phyloP scores from a whole-genome alignment of 2,113 vertebrate genomes.

The Clarias macrocephalus region DNA sequence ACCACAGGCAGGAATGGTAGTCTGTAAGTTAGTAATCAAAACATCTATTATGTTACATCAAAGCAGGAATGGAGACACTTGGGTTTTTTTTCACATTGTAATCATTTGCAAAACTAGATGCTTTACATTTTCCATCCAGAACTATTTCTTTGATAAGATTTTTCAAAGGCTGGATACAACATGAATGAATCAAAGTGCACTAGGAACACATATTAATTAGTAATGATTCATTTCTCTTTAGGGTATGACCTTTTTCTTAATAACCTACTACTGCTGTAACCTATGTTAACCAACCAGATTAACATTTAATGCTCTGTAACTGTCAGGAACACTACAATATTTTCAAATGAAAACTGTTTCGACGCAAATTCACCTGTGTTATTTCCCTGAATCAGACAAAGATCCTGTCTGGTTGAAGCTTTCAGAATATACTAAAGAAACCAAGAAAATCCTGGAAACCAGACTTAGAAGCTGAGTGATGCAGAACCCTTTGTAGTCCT shows the following conservation, averaged over 20 bases:
- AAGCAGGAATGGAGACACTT: not conserved
- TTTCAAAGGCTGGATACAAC: not conserved
- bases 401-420: not conserved
- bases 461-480: slow-evolving; percentile 24
- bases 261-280: not conserved
- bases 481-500: slow-evolving; percentile 27
- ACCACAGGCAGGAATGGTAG: too few relatives aligned
- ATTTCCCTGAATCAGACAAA: not conserved
- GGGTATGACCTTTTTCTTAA: slow-evolving; percentile 8
- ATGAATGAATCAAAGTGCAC: slow-evolving; percentile 5
- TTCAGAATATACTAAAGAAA: not conserved
- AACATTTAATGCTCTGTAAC: not conserved
- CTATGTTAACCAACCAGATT: not conserved
- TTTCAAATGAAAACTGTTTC: not conserved
- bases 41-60: not conserved
- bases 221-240: slow-evolving; percentile 17
- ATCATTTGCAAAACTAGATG: not conserved
- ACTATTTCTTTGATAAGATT: not conserved
- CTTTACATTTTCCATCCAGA: not conserved
- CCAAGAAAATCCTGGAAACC: slow-evolving; percentile 16
- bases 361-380: not conserved
- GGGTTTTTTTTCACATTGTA: not conserved
- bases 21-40: not conserved
- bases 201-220: not conserved
- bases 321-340: not conserved